Conservation (phyloP, 2,113 vertebrate species). For the Notarius quadriscutis region DNA sequence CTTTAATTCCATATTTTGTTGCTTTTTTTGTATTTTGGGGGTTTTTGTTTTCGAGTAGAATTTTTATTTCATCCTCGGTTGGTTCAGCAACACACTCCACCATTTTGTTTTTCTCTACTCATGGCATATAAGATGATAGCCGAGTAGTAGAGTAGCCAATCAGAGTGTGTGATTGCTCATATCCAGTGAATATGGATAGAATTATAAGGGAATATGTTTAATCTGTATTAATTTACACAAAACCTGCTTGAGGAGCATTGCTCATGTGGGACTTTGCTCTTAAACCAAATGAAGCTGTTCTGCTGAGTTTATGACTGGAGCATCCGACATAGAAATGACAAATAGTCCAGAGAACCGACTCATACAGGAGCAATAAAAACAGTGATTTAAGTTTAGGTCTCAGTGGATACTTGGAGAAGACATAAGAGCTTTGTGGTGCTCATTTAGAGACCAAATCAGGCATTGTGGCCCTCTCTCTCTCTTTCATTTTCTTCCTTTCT, state of each 20-base stretch:
- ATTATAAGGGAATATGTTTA: neutral
- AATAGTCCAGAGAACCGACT: conserved; percentile 5
- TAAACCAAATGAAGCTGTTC: conserved; percentile 15
- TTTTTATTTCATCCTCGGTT: too few relatives aligned
- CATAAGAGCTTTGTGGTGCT: neutral
- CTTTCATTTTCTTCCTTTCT: conserved; percentile 5
- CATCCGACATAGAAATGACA: neutral
- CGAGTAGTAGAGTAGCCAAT: too few relatives aligned
- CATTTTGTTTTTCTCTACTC: too few relatives aligned
- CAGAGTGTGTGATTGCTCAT: too few relatives aligned
- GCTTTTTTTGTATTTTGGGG: too few relatives aligned
- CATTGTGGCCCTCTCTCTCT: neutral
- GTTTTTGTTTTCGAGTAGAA: too few relatives aligned
- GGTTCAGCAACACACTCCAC: too few relatives aligned
- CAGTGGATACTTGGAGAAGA: neutral
- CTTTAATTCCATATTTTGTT: too few relatives aligned
- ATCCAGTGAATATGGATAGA: too few relatives aligned
- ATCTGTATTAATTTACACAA: neutral
- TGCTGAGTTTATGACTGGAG: conserved; percentile 6
- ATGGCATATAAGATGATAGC: too few relatives aligned
- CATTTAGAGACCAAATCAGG: neutral
- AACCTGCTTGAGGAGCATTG: neutral
- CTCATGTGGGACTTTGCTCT: neutral
- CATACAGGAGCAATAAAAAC: conserved; percentile 3
- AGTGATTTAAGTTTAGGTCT: conserved; percentile 14